Percentiles rank a stretch among this genome's conserved stretches.
These are phyloP conservation scores for Dryobates pubescens DNA, from an alignment of 2,797 vertebrate genomes.

Conservation along the genomic window DNA sequence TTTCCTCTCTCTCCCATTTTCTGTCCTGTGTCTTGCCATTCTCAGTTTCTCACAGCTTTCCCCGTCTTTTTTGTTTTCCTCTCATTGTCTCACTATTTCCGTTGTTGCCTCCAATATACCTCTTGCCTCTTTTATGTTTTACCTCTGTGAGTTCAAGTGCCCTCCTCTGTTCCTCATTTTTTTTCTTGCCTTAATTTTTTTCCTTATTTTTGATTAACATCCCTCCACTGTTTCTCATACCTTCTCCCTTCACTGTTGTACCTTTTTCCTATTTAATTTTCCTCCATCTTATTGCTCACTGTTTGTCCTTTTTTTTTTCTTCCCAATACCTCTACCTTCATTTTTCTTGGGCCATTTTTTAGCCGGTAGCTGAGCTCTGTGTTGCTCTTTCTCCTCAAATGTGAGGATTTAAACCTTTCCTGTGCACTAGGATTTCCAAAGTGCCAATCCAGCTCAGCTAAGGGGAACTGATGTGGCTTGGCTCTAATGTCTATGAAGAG, in stretches of 20 bases:
- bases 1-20: background rate
- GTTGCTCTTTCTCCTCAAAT: background rate
- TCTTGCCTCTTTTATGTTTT: background rate
- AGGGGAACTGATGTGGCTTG: conserved; percentile 30
- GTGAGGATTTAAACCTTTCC: conserved; percentile 7
- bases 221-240: background rate
- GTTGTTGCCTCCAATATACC: background rate
- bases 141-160: background rate
- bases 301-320: background rate
- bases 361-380: background rate
- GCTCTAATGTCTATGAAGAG: background rate
- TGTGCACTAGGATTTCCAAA: conserved; percentile 31
- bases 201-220: background rate
- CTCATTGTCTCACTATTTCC: background rate
- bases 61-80: background rate
- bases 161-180: background rate
- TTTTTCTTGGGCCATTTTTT: background rate
- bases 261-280: background rate
- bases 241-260: background rate
- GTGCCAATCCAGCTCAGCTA: conserved; percentile 41
- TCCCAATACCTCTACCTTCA: background rate
- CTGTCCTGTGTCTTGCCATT: background rate
- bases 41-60: background rate
- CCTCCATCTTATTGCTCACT: background rate
- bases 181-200: background rate